Base-by-base conservation (phyloP, 2,113 vertebrate species). In the Terrapene triunguis region DNA sequence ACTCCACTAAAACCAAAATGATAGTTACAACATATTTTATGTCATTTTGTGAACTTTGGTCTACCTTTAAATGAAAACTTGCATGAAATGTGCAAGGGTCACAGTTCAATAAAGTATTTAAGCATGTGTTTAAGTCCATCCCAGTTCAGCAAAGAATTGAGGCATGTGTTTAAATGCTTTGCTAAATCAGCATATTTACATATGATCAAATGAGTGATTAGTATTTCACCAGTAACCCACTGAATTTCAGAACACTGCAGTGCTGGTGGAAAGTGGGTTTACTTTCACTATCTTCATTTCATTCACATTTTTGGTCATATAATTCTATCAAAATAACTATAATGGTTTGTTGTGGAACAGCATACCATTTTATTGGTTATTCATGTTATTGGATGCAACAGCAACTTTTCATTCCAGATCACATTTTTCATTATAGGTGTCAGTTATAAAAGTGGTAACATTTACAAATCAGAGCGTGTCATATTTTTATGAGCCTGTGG, bases 231-330 rank as follows among this genome's bases (percentile, higher is more conserved):
- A 65, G 88, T 21, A 53, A 80, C 24, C 10, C 44, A 6, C 38
- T 65, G 76, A 76, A 89, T 38, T 9, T 7, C 84, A 76, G 87
- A 84, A 88, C 8, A 0, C 22, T 42, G 42, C 27, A 72, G 22
- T 0, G 9, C 50, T 44, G 21, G 44, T 65, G 47, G 48, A 42
- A 80, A 53, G 42, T 5, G 16, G 3, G 1, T 57, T 32, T 59
- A 22, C 4, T 69, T 51, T 80, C 10, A 50, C 44, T 80, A 17
- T 44, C 24, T 80, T 50, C 78, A 50, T 80, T 50, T 72, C 80
- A 21, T 54, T 86, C 0, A 0, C 1, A 0, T 5, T 0, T 81
- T 85, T 79, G 25, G 21, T 13, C 38, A 2, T 10, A 21, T 42
- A 22, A 29, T 82, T 50, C 29, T 57, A 35, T 35, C 50, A 48